A percentile compares a stretch with the other conserved stretches of the same genome.
Conservation (phyloP, 2,113 vertebrate genomes). For the Tupaia chinensis region DNA sequence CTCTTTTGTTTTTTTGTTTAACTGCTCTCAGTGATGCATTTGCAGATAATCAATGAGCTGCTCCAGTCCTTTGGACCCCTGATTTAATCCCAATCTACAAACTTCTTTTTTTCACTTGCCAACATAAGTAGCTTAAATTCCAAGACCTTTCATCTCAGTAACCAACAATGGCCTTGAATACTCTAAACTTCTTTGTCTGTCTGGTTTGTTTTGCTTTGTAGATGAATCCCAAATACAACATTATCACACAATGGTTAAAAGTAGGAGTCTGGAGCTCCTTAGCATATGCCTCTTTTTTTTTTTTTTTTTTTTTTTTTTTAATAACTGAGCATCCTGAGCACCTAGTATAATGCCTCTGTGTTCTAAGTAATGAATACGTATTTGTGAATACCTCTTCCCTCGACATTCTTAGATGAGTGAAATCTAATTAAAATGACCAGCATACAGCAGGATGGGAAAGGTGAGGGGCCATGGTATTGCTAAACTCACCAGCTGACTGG, state of each 20-base stretch:
- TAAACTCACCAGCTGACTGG: neutral
- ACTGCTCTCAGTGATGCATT: neutral
- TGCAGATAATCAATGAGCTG: neutral
- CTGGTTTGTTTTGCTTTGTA: neutral
- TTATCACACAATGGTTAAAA: neutral
- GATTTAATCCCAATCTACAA: neutral
- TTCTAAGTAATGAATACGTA: neutral
- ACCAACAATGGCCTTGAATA: neutral
- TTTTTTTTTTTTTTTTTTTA: rapidly evolving
- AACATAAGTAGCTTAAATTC: neutral
- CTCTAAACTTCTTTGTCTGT: neutral
- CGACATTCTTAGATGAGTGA: neutral
- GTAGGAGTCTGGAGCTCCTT: neutral
- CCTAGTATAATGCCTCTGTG: neutral
- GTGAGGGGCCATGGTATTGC: too few species aligned
- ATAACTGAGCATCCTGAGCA: neutral
- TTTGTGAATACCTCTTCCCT: neutral
- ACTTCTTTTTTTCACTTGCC: neutral
- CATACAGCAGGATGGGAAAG: neutral
- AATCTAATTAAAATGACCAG: neutral
- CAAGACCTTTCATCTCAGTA: neutral
- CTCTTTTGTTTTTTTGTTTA: neutral
- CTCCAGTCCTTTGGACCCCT: neutral
- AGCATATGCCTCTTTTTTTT: rapidly evolving
- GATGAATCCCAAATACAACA: neutral